These are phyloP conservation scores for Sebastes wilsoni DNA, from an alignment of 2,797 vertebrate species.

Conservation along the genomic window DNA sequence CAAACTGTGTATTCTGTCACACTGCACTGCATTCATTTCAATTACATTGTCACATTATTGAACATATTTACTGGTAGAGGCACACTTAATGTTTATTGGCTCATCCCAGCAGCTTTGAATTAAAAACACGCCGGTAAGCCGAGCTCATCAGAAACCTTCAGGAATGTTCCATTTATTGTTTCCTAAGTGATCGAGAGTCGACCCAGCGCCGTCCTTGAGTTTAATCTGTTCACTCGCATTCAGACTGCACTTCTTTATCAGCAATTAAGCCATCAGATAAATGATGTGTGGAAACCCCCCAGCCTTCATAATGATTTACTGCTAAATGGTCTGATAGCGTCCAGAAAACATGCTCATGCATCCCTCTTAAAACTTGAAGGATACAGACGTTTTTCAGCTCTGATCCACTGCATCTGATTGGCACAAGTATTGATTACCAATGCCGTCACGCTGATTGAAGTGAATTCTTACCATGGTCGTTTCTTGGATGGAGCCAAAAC, in stretches of 20 bases:
- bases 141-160: neutral
- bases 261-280: constrained; percentile 74
- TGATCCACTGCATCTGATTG: constrained; percentile 19
- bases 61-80: constrained; percentile 8
- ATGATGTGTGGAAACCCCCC: constrained; percentile 55
- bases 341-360: constrained; percentile 15
- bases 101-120: constrained; percentile 29
- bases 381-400: constrained; percentile 22
- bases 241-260: constrained; percentile 56
- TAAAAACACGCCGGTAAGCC: neutral
- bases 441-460: neutral
- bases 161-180: constrained; percentile 28
- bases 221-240: constrained; percentile 66
- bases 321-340: constrained; percentile 47
- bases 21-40: neutral
- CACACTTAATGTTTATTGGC: constrained; percentile 5
- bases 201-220: constrained; percentile 50
- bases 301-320: constrained; percentile 50
- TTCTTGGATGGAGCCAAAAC: constrained; percentile 99
- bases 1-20: neutral
- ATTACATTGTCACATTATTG: neutral
- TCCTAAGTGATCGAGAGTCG: constrained; percentile 34
- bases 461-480: constrained; percentile 94
- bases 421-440: constrained; percentile 42
- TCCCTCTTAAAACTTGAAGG: neutral